phyloP scores from a whole-genome alignment of 2,888 invertebrate species.

The Gymnoscelis rufifasciata region DNA sequence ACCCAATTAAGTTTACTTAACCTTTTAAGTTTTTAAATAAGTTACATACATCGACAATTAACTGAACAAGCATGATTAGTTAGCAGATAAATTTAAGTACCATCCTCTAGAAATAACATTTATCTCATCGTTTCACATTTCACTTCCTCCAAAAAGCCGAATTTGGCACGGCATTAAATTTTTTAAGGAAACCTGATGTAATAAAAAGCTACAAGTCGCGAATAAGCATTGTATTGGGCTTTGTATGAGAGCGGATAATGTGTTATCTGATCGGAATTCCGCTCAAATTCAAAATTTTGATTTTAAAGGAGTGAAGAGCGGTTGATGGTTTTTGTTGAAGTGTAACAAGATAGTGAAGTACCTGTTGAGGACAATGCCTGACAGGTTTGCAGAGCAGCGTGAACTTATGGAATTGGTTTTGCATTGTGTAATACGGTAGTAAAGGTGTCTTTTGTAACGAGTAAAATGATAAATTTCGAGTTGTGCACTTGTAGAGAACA shows the following conservation, averaged over 20 bases:
- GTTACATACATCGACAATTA: too few species aligned
- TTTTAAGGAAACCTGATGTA: slow-evolving; percentile 49
- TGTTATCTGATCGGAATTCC: slow-evolving; percentile 62
- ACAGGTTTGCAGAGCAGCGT: slow-evolving; percentile 56
- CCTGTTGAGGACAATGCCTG: slow-evolving; percentile 60
- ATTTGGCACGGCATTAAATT: slow-evolving; percentile 30
- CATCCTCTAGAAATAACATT: slow-evolving; percentile 1
- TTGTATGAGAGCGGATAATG: slow-evolving; percentile 61
- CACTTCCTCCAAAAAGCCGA: slow-evolving; percentile 20
- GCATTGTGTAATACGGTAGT: slow-evolving; percentile 24
- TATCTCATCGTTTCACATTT: slow-evolving; percentile 23
- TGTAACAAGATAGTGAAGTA: slow-evolving; percentile 69
- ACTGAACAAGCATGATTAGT: too few species aligned
- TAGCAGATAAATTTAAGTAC: too few species aligned
- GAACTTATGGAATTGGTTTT: slow-evolving; percentile 34
- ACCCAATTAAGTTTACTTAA: too few species aligned
- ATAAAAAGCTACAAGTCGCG: slow-evolving; percentile 49
- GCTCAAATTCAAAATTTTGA: slow-evolving; percentile 58
- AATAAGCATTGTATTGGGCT: slow-evolving; percentile 49
- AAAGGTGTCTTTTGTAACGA: slow-evolving; percentile 6
- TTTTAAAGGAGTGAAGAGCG: slow-evolving; percentile 60
- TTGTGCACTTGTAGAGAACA: slow-evolving; percentile 2
- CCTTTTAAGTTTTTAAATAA: too few species aligned
- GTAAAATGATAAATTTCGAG: background rate
- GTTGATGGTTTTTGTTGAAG: slow-evolving; percentile 45